Evolutionary conservation across 2,888 invertebrate species (phyloP).

Genomic region (Scelioninae gen. 1): DNA sequence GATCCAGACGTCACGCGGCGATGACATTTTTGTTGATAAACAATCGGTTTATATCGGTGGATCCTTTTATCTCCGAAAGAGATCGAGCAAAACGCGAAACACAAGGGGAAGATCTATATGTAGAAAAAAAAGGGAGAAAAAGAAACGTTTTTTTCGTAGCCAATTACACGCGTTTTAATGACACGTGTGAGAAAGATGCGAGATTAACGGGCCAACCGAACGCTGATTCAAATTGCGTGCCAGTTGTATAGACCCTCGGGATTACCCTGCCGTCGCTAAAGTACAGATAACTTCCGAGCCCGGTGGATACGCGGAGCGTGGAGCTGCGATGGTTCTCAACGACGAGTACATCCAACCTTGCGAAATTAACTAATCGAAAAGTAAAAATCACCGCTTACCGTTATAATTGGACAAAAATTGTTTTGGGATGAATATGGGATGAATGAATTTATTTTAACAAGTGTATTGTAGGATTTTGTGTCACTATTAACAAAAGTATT

Average conservation of each 20-base stretch:
- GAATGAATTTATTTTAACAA: too few relatives aligned
- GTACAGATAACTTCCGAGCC: constrained; percentile 65
- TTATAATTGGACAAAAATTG: constrained; percentile 53
- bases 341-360: constrained; percentile 41
- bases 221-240: constrained; percentile 57
- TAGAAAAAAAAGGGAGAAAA: neutral
- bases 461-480: too few relatives aligned
- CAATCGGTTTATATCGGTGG: constrained; percentile 1
- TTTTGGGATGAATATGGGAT: neutral
- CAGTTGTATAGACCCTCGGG: constrained; percentile 55
- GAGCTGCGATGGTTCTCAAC: constrained; percentile 25
- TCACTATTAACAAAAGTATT: too few relatives aligned
- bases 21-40: constrained; percentile 34
- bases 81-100: too few relatives aligned
- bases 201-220: constrained; percentile 51
- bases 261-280: constrained; percentile 40
- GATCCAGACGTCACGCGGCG: constrained; percentile 23
- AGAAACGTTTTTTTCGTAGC: constrained; percentile 25
- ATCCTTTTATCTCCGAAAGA: too few relatives aligned
- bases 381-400: constrained; percentile 44
- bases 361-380: constrained; percentile 56
- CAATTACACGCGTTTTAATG: constrained; percentile 62
- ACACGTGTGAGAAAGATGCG: constrained; percentile 52
- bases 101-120: too few relatives aligned
- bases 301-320: constrained; percentile 31